A percentile compares a stretch with the other conserved stretches of the same genome.
phyloP scores from a whole-genome alignment of 2,797 vertebrate species.

The Cephalopachus bancanus region DNA sequence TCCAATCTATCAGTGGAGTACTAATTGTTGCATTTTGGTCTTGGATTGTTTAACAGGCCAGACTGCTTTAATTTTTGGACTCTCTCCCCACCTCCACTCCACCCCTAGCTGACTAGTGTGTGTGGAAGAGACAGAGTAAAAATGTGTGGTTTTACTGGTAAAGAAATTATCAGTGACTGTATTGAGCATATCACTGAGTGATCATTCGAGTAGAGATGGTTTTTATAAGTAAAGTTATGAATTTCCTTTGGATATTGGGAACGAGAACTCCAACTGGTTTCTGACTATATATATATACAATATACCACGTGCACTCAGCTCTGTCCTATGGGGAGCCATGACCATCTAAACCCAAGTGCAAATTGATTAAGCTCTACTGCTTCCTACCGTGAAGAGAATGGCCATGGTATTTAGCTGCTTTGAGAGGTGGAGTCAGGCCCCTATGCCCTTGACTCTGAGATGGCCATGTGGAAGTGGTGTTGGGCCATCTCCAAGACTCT shows the following conservation, averaged over 20 bases:
- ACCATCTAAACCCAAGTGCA: not conserved
- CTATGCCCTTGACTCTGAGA: not conserved
- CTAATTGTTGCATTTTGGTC: no score
- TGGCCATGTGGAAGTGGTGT: not conserved
- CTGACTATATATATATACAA: no score
- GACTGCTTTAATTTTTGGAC: no score
- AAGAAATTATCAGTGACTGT: not conserved
- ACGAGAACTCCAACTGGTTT: not conserved
- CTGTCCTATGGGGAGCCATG: not conserved
- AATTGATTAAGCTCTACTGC: not conserved
- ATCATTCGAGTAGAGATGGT: not conserved
- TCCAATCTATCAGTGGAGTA: no score
- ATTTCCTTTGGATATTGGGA: not conserved
- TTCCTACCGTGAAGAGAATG: not conserved
- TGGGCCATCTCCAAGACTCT: not conserved
- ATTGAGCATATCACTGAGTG: not conserved
- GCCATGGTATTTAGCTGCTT: not conserved
- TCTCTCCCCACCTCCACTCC: no score
- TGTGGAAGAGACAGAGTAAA: not conserved
- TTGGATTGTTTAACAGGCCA: no score
- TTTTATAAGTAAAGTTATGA: slow-evolving; percentile 29
- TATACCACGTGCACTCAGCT: not conserved
- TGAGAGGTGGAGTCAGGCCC: not conserved
- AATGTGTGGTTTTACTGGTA: not conserved
- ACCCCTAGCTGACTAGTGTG: not conserved